Percentiles rank a stretch among this genome's conserved stretches.
phyloP scores from a whole-genome alignment of 30 jellyfish, hydroid and myxozoan species.

The Hydractinia echinata region DNA sequence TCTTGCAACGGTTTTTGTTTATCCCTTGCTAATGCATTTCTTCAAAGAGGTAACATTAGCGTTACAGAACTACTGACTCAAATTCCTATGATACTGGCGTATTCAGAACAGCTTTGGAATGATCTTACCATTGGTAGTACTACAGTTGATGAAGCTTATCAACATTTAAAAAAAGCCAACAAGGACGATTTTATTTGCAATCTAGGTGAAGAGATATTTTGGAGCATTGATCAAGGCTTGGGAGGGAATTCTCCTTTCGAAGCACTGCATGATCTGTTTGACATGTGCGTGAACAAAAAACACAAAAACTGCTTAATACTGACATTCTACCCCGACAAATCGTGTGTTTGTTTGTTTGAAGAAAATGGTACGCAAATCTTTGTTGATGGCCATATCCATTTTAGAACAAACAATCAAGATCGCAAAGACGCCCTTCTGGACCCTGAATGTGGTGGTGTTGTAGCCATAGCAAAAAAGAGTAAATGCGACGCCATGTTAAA shows the following conservation, averaged over 20 bases:
- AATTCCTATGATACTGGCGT: slow-evolving; percentile 12
- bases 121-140: slow-evolving; percentile 25
- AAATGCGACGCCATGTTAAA: slow-evolving; percentile 23
- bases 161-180: neutral
- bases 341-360: slow-evolving; percentile 28
- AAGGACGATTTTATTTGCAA: neutral
- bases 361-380: slow-evolving; percentile 22
- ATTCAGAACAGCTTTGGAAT: slow-evolving; percentile 19
- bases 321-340: slow-evolving; percentile 19
- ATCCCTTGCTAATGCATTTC: slow-evolving; percentile 16
- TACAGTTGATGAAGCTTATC: slow-evolving; percentile 26
- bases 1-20: slow-evolving; percentile 27
- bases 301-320: slow-evolving; percentile 13
- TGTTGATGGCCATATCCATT: slow-evolving; percentile 19
- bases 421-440: slow-evolving; percentile 21
- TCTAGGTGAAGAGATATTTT: slow-evolving; percentile 11
- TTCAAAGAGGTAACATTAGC: neutral
- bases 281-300: neutral
- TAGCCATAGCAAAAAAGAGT: neutral
- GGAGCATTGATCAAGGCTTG: slow-evolving; percentile 28
- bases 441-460: slow-evolving; percentile 29
- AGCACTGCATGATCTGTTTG: slow-evolving; percentile 2
- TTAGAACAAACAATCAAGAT: slow-evolving; percentile 17
- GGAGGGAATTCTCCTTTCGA: slow-evolving; percentile 22
- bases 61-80: neutral